phyloP scores from a whole-genome alignment of 2,888 invertebrate genomes.

The Noctua comes region DNA sequence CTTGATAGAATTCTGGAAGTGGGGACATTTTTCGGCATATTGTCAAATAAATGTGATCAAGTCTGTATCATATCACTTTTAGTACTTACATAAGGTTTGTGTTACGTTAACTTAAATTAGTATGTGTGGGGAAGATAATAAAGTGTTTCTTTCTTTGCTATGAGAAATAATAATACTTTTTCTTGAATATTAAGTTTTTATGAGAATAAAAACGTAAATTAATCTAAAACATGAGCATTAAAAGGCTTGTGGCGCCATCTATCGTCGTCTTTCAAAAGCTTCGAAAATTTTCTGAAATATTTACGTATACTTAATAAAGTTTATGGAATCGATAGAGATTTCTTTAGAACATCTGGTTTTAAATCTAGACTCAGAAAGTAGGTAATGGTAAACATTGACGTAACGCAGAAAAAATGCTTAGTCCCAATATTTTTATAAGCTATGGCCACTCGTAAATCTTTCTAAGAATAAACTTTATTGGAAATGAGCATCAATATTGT shows the following conservation, averaged over 20 bases:
- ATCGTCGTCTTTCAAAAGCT: not conserved
- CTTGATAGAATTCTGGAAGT: constrained; percentile 37
- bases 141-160: constrained; percentile 11
- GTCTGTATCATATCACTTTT: constrained; percentile 52
- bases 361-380: constrained; percentile 33
- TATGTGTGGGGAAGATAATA: constrained; percentile 24
- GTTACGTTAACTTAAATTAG: constrained; percentile 40
- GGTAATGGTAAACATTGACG: constrained; percentile 47
- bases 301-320: not conserved
- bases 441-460: constrained; percentile 33
- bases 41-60: constrained; percentile 57
- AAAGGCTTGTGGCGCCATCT: constrained; percentile 33
- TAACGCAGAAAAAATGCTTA: constrained; percentile 21
- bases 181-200: constrained; percentile 24
- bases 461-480: constrained; percentile 27
- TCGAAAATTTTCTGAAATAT: constrained; percentile 12
- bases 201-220: constrained; percentile 10
- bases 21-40: constrained; percentile 47
- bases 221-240: not conserved
- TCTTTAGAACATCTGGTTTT: constrained; percentile 41
- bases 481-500: constrained; percentile 17
- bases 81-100: constrained; percentile 43
- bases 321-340: constrained; percentile 13
- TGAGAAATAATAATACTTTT: constrained; percentile 18
- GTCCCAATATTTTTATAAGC: constrained; percentile 39